A percentile compares a stretch with the other conserved stretches of the same genome.
Conservation (phyloP, 1,140 invertebrate genomes). For the Cyclargus thomasi region DNA sequence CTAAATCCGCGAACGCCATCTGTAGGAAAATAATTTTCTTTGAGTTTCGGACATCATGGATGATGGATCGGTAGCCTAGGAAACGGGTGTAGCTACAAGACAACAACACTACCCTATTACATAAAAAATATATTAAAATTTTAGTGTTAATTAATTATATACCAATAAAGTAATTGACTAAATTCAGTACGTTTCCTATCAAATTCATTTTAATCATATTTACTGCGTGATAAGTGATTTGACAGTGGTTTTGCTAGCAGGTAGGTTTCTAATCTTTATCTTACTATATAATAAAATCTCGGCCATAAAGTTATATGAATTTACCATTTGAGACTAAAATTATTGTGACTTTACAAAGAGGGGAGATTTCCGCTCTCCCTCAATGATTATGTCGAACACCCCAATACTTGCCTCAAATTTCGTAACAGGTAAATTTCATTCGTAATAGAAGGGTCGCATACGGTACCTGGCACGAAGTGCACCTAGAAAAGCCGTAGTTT, state of each 20-base stretch:
- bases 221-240: slow-evolving; percentile 45
- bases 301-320: neutral
- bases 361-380: neutral
- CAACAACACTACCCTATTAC: slow-evolving; percentile 65
- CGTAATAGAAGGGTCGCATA: slow-evolving; percentile 39
- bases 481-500: neutral
- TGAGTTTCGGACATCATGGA: slow-evolving; percentile 18
- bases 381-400: neutral
- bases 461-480: slow-evolving; percentile 46
- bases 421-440: slow-evolving; percentile 6
- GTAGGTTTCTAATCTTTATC: slow-evolving; percentile 40
- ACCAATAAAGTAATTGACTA: neutral
- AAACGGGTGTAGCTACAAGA: slow-evolving; percentile 68
- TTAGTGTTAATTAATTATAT: slow-evolving; percentile 14
- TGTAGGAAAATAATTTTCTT: slow-evolving; percentile 9
- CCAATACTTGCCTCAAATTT: slow-evolving; percentile 6
- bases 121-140: slow-evolving; percentile 40
- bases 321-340: neutral
- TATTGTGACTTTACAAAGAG: neutral
- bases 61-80: slow-evolving; percentile 62
- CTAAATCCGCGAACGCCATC: slow-evolving; percentile 28
- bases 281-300: slow-evolving; percentile 8
- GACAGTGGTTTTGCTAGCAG: slow-evolving; percentile 67
- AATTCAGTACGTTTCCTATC: neutral
- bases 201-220: slow-evolving; percentile 6